These are phyloP conservation scores for Strigamia transsilvanica DNA, from an alignment of 2,888 invertebrate species.

Conservation along the genomic window DNA sequence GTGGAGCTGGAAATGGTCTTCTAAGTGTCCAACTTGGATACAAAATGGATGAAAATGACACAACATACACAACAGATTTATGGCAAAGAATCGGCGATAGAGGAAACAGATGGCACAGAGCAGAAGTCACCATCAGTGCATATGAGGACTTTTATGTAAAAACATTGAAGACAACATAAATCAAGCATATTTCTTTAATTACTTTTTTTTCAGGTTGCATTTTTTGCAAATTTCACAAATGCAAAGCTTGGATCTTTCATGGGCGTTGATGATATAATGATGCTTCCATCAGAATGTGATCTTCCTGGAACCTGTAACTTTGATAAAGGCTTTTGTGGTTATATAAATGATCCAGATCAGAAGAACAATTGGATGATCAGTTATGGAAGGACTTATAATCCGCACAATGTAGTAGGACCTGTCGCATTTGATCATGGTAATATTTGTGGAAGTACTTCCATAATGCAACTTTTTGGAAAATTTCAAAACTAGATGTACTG, in stretches of 20 bases:
- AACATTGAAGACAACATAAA: background rate
- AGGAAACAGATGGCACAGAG: conserved; percentile 43
- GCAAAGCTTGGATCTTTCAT: background rate
- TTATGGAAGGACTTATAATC: background rate
- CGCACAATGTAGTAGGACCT: background rate
- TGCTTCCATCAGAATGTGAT: background rate
- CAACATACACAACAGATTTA: background rate
- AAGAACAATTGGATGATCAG: background rate
- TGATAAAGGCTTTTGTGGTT: conserved; percentile 33
- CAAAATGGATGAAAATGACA: background rate
- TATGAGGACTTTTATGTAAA: conserved; percentile 21
- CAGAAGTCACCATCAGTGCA: background rate
- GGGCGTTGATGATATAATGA: background rate
- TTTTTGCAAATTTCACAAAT: background rate
- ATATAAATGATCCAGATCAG: background rate
- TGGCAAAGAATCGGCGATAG: conserved; percentile 19
- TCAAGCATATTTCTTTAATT: background rate
- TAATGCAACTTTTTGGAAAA: too few relatives aligned
- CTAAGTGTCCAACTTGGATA: background rate
- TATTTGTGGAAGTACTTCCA: background rate
- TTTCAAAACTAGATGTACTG: background rate
- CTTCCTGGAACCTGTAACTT: background rate
- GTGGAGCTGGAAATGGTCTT: conserved; percentile 7
- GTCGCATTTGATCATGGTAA: background rate
- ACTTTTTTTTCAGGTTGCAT: background rate